A percentile compares a stretch with the other conserved stretches of the same genome.
These are phyloP conservation scores for Eupristina koningsbergeri DNA, from an alignment of 1,140 invertebrate genomes.

Conservation along the genomic window DNA sequence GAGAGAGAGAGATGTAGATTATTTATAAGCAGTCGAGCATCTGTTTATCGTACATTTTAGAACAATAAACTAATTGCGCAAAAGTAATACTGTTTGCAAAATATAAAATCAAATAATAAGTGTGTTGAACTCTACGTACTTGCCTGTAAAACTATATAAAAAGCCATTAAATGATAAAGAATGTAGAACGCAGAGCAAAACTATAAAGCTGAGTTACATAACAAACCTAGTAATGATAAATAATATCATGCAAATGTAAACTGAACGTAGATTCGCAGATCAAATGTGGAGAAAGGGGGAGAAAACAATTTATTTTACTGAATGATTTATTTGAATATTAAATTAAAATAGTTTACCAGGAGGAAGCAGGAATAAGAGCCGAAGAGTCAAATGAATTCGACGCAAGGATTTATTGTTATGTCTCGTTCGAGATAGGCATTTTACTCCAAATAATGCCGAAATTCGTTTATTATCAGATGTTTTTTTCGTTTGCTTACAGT, in stretches of 20 bases:
- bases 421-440: neutral
- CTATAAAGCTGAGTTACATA: neutral
- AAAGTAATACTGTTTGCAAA: neutral
- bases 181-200: neutral
- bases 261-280: neutral
- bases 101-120: neutral
- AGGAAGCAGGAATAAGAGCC: neutral
- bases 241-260: neutral
- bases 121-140: neutral
- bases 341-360: conserved; percentile 1
- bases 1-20: neutral
- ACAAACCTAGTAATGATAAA: neutral
- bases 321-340: conserved; percentile 32
- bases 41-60: neutral
- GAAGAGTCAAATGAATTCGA: neutral
- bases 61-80: neutral
- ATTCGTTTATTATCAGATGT: neutral
- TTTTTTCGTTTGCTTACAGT: neutral
- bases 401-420: conserved; percentile 15
- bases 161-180: too few species aligned
- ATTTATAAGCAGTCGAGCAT: neutral
- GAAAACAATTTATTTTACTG: conserved; percentile 12
- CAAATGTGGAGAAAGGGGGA: neutral
- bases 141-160: neutral
- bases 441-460: neutral